Evolutionary conservation across 2,113 vertebrate species (phyloP), one percentile per base, ranked within the genome.

Genomic region (Spermophilus dauricus): DNA sequence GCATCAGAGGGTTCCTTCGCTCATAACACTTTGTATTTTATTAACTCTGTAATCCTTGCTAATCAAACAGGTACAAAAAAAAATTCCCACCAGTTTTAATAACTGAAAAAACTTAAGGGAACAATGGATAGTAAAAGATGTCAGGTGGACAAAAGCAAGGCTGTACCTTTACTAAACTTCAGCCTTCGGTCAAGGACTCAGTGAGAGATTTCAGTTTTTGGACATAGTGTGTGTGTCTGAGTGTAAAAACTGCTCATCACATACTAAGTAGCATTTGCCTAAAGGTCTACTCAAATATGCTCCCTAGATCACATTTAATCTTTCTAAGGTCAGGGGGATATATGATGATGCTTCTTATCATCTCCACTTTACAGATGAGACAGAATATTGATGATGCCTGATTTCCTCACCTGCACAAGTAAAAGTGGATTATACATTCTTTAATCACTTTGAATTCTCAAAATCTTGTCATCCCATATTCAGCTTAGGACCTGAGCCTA

Each of bases 11-110:
- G n/a, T 26, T 72, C 1, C 45, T 81, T 95, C 39, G 51, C 75
- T 82, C 53, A 85, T 0, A 48, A 18, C 8, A 67, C 2, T 81
- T 3, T 69, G 45, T 45, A 2, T 76, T 53, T 78, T 61, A 95
- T n/a, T 39, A 65, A 92, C 17, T 61, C 56, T 81, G 26, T 78
- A 13, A 96, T 61, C 65, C 90, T 51, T 91, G 56, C 39, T 90
- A 92, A 89, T 90, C 34, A 73, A 82, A 85, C 8, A 37, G 24
- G 17, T 48, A 95, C 32, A 89, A 96, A 86, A 51, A 51, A 94
- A 39, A 63, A 39, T 73, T 89, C 73, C 67, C 12, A 30, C n/a
- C 42, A 90, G 73, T 75, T 92, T 93, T 75, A 87, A 69, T 48
- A 65, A 86, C 37, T 78, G 70, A 97, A 69, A 45, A 24, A 42